Conservation (phyloP, 2,888 invertebrate species). For the Acleris holmiana region DNA sequence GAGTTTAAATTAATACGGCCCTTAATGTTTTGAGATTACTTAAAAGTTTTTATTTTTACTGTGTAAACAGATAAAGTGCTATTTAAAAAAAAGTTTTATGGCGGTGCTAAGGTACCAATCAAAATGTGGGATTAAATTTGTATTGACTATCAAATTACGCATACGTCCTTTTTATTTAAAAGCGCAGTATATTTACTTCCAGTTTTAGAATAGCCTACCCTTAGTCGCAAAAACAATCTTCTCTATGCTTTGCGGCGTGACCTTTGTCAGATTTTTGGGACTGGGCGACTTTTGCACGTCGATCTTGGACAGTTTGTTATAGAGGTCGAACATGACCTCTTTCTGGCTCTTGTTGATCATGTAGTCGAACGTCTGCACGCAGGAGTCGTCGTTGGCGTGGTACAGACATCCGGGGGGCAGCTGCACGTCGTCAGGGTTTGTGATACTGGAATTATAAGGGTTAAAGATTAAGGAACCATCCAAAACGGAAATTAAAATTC, state of each 20-base stretch:
- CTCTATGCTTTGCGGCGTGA: conserved; percentile 78
- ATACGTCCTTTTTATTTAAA: too few relatives aligned
- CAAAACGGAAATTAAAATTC: too few relatives aligned
- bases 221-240: conserved; percentile 72
- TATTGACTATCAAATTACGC: too few relatives aligned
- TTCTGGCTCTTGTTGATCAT: conserved; percentile 81
- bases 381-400: conserved; percentile 67
- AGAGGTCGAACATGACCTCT: conserved; percentile 79
- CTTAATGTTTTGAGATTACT: too few relatives aligned
- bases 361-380: conserved; percentile 72
- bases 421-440: conserved; percentile 66
- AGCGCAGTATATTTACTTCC: too few relatives aligned
- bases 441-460: conserved; percentile 51
- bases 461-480: too few relatives aligned
- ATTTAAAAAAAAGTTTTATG: too few relatives aligned
- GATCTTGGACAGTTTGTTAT: conserved; percentile 75
- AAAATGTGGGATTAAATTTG: too few relatives aligned
- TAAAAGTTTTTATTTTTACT: too few relatives aligned
- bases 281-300: conserved; percentile 75
- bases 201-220: conserved; percentile 52
- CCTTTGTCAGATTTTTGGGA: conserved; percentile 69
- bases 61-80: too few relatives aligned
- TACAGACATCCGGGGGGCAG: conserved; percentile 72
- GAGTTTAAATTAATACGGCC: too few relatives aligned
- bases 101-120: too few relatives aligned